These are phyloP conservation scores for Nomada flava DNA, from an alignment of 2,888 invertebrate species.

Conservation along the genomic window DNA sequence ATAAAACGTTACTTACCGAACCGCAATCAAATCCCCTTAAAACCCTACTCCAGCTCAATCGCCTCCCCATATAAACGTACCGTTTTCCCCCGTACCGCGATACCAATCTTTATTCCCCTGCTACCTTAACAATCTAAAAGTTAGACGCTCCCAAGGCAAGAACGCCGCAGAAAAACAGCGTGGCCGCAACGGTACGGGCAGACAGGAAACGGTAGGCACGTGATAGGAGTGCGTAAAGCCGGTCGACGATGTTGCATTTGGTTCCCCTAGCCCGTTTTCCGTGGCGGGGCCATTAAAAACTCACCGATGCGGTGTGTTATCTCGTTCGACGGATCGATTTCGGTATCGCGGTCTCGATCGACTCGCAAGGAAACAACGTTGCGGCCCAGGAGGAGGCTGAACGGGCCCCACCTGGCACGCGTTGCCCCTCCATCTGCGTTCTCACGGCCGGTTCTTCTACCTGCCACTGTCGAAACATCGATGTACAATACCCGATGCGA, in stretches of 20 bases:
- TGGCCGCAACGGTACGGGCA: neutral
- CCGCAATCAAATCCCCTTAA: neutral
- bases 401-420: constrained; percentile 70
- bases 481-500: constrained; percentile 6
- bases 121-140: constrained; percentile 5
- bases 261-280: constrained; percentile 45
- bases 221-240: constrained; percentile 68
- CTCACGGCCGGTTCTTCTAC: constrained; percentile 63
- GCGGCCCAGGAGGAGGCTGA: constrained; percentile 38
- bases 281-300: constrained; percentile 63
- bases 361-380: constrained; percentile 55
- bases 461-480: constrained; percentile 39
- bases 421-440: constrained; percentile 68
- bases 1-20: neutral
- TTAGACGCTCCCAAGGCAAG: constrained; percentile 2
- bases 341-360: constrained; percentile 67
- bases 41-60: no score
- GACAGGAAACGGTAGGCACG: constrained; percentile 70
- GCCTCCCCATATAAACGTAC: neutral
- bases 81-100: neutral
- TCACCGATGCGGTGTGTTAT: constrained; percentile 57
- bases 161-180: constrained; percentile 3
- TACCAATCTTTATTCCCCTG: constrained; percentile 10
- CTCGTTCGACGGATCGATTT: constrained; percentile 59
- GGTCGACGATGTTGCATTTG: constrained; percentile 21